Base-by-base conservation (phyloP, 2,888 invertebrate species). In the Papilio demoleus region DNA sequence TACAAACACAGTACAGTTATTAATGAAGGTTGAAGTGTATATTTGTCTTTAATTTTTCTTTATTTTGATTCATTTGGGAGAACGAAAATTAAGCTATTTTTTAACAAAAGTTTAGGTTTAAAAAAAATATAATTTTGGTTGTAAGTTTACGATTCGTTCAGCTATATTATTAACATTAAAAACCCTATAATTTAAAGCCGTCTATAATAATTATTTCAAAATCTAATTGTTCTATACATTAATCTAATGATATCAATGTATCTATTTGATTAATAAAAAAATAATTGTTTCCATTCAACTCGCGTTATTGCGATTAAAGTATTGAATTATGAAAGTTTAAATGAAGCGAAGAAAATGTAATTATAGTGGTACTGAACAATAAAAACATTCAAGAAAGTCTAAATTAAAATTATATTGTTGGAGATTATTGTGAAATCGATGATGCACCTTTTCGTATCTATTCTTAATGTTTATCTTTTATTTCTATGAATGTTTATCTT, bases 181-280 rank as follows among this genome's bases (percentile, higher is more conserved):
- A 53, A 53, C 12, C 12, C n/a, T 24, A 53, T 27, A 53, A 53
- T 53, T 53, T 27, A n/a, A 53, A 27, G 1, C 53, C 24, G 27
- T 53, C 27, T 0, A 27, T 22, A 24, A 27, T 27, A 53, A 53
- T 27, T 53, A 27, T 53, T 53, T n/a, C 53, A n/a, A 9, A 27
- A 53, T 24, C 27, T 27, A 22, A 12, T 24, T 22, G 50, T 53
- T 53, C 53, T 2, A 8, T 27, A 27, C 27, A n/a, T 27, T 8
- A 14, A 6, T 27, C 27, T 6, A 53, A n/a, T 53, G 14, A 24
- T 27, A n/a, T 27, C 27, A 27, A 27, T 53, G 27, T 53, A 53
- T 53, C 27, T n/a, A 9, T 27, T 53, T n/a, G 27, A n/a, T 53
- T 27, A n/a, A 53, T 19, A 45, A 24, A 50, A 50, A 53, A 53